phyloP scores from a whole-genome alignment of 1,140 invertebrate genomes.

The Babylonia areolata region DNA sequence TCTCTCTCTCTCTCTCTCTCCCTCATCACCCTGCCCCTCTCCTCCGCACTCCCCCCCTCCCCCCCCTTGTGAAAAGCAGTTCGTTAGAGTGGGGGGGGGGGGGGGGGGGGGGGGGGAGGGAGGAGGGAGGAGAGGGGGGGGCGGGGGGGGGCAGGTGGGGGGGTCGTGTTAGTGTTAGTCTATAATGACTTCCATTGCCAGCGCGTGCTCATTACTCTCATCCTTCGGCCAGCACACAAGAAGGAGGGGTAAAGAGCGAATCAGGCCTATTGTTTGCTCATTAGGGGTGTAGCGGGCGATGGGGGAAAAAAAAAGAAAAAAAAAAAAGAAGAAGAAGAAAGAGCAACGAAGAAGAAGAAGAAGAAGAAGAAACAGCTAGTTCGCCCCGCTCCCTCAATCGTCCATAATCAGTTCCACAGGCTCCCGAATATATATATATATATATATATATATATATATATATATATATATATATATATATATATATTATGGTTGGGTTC shows the following conservation, averaged over 20 bases:
- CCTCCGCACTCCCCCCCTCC: no score
- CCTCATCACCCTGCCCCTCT: neutral
- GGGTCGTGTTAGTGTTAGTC: neutral
- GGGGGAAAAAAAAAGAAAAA: neutral
- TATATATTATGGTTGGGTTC: no score
- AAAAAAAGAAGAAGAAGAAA: neutral
- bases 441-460: no score
- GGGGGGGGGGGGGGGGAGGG: no score
- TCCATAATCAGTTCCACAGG: neutral
- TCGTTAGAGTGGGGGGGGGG: no score
- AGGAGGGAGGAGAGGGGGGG: no score
- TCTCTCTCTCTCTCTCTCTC: neutral
- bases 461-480: no score
- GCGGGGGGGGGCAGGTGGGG: no score
- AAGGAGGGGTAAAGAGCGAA: constrained; percentile 5
- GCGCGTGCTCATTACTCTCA: neutral
- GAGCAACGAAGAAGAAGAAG: no score
- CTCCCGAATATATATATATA: no score
- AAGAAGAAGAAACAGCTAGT: neutral
- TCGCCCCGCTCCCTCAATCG: neutral
- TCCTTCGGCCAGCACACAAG: neutral
- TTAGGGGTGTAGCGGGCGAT: neutral
- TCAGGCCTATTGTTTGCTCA: constrained; percentile 7
- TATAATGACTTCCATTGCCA: neutral
- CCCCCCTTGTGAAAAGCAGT: no score